Evolutionary conservation across 64 coral and sea anemone species (phyloP), one percentile per base, ranked within the genome.

Genomic region (Stylophora pistillata): DNA sequence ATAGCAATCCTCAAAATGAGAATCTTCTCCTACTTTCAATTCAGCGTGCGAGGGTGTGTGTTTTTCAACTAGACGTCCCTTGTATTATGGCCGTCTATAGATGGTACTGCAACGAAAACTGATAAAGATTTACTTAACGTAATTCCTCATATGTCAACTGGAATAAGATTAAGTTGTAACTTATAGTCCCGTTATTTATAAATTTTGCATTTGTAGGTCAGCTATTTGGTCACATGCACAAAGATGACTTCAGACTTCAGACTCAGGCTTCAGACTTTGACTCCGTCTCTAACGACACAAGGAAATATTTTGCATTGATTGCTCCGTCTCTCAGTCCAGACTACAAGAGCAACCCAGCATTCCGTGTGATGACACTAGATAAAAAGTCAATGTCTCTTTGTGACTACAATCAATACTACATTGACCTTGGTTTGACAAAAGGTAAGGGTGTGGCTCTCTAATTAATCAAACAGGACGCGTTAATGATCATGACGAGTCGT

Each of bases 191-290:
- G 37, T 47, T 3, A 47, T 47, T 47, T 47, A 4, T 7, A 47
- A 47, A 47, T 47, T 47, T 47, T 64, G 13, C 21, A 56, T 56
- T 58, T 16, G 53, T 20, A 81, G 91, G 85, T 74, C 91, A 93
- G 37, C 58, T 93, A 26, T 93, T 73, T 74, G 91, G 52, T 33
- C 86, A 93, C 33, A 54, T 88, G 23, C 91, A 93, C 52, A 87
- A 88, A 74, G 91, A 93, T 17, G 91, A 93, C 15, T 93, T 93
- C 57, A 74, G 72, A 52, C 77, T 93, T 52, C 91, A 93, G 69
- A 28, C 80, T 47, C 58, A 68, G 27, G 57, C 76, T 15, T 15
- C 74, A 59, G 15, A 69, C 26, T 32, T 25, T 61, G 76, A 55
- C 76, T 27, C 32, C 10, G 76, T n/a, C 76, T 27, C 32, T n/a